Evolutionary conservation across 2,113 vertebrate species (phyloP), one percentile per base, ranked within the genome.

Genomic region (Typhlomys cinereus): DNA sequence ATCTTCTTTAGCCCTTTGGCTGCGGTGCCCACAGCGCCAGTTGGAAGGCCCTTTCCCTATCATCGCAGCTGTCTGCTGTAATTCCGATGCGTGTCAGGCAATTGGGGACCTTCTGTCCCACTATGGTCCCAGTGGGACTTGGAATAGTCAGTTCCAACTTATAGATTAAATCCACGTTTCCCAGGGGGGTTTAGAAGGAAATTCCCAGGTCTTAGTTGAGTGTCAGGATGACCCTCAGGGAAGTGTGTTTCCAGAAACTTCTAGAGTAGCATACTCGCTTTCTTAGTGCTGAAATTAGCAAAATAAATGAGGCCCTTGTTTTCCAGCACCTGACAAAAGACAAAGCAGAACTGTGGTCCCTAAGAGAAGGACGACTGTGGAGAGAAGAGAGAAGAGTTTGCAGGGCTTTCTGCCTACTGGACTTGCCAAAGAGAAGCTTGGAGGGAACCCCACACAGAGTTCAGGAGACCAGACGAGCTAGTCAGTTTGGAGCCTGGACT

Each of bases 181-280:
- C 62, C 39, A 39, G 41, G 10, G 20, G 44, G 41, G 81, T 96
- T 74, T 87, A 52, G 82, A 91, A 88, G 84, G 75, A 83, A 64
- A 91, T 61, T 25, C 9, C 20, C 25, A 39, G 57, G 64, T 48
- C 80, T 54, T 11, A 75, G 27, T 29, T 73, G 67, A 89, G 59
- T 92, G 13, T 83, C 66, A 81, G 74, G 48, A n/a, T 21, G 18
- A 21, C 34, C 36, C 8, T 84, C 1, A 61, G 39, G 34, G 64
- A 93, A 39, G n/a, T 59, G 36, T 76, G 44, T 17, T 83, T 80
- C 66, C 13, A 64, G 75, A 75, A 59, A 27, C 69, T 64, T 64
- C 31, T 44, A 34, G 21, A 66, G 13, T 11, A 48, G 36, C 23
- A 59, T 25, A 3, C 76, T 91, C 81, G 74, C 64, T 52, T 69